Conservation (phyloP, 2,888 invertebrate species). For the Apodemia hepburni region DNA sequence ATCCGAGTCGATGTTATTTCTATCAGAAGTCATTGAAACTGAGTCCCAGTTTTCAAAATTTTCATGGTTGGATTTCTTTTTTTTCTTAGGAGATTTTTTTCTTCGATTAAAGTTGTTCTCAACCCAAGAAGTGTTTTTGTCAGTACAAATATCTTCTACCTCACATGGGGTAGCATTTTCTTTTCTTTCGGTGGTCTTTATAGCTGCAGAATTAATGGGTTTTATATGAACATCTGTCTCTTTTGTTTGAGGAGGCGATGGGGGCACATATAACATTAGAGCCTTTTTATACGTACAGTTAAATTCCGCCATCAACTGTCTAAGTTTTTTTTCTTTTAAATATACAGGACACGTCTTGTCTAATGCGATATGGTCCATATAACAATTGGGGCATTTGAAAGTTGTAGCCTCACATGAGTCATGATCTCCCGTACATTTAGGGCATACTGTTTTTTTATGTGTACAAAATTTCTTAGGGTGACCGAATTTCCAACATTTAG, state of each 20-base stretch:
- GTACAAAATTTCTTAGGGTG: neutral
- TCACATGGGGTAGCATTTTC: neutral
- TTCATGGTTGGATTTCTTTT: neutral
- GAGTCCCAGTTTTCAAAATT: neutral
- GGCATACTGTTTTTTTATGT: neutral
- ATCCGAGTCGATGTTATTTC: neutral
- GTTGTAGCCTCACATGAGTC: neutral
- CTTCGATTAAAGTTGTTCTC: neutral
- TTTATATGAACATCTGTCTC: too few species aligned
- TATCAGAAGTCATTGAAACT: neutral
- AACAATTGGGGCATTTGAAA: neutral
- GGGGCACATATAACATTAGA: too few species aligned
- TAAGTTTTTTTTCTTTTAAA: neutral
- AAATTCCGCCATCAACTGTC: neutral
- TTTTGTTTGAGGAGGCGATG: too few species aligned
- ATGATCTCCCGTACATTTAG: neutral
- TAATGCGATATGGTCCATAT: neutral
- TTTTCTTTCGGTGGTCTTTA: neutral
- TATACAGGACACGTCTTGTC: neutral
- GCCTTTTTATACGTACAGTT: neutral
- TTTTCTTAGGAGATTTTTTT: neutral
- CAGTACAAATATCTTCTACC: neutral
- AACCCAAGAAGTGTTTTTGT: neutral
- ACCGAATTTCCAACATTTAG: slow-evolving; percentile 11
- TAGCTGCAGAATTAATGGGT: too few species aligned